A percentile compares a stretch with the other conserved stretches of the same genome.
These are phyloP conservation scores for Rostratula benghalensis DNA, from an alignment of 2,113 vertebrate genomes.

Conservation along the genomic window DNA sequence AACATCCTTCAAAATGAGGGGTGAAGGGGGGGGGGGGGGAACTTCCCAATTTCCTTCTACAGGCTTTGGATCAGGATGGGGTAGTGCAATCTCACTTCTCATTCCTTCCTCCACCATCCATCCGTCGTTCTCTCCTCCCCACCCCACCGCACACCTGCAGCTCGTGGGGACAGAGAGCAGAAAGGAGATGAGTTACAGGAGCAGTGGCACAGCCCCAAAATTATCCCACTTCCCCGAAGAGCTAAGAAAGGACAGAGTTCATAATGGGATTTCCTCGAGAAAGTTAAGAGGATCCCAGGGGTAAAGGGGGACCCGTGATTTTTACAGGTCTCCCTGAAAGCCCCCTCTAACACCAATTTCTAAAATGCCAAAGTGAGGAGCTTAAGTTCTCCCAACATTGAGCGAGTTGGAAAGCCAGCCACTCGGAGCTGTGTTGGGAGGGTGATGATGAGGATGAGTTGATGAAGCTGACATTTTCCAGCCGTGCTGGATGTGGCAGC, in stretches of 20 bases:
- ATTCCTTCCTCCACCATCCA: background rate
- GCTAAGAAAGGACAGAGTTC: background rate
- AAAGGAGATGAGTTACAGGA: background rate
- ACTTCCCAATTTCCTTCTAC: background rate
- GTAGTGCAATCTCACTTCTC: background rate
- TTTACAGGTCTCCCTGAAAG: background rate
- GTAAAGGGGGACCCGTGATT: background rate
- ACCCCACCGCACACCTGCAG: background rate
- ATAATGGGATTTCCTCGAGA: background rate
- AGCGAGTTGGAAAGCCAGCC: accelerated
- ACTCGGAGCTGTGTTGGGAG: background rate
- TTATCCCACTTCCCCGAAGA: background rate
- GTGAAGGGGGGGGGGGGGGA: too few species aligned
- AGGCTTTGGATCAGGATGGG: background rate
- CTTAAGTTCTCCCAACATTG: background rate
- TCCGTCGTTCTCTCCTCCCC: background rate
- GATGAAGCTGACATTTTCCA: background rate
- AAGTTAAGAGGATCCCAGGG: background rate
- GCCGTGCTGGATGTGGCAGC: background rate
- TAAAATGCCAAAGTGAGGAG: background rate
- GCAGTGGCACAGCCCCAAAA: background rate
- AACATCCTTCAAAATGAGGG: background rate
- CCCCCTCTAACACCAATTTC: background rate
- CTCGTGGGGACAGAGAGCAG: background rate
- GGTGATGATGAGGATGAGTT: accelerated